Evolutionary conservation across 2,888 invertebrate species (phyloP), one percentile per base, ranked within the genome.

Genomic region (Eupsilia transversa): DNA sequence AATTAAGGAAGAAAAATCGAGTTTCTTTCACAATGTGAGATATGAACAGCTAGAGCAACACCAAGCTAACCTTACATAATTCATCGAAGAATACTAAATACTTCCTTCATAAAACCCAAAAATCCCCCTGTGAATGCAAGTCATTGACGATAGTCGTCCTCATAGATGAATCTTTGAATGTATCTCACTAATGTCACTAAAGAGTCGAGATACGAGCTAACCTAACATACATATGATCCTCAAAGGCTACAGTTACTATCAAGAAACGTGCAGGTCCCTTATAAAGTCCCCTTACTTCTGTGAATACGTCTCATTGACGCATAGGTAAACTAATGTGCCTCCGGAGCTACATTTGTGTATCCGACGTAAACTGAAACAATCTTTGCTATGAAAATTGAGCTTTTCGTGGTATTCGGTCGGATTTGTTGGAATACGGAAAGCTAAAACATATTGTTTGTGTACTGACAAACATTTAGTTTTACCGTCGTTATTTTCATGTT

Each of bases 271-370:
- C 46, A 54, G 2, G 7, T 30, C 23, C 27, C 23, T n/a, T 54
- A 12, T 7, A 41, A 69, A 69, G 27, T 59, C 35, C 17, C 41
- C 41, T 30, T 23, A 67, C 49, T 67, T 70, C 27, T 70, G 33
- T 61, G 61, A 78, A 63, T 71, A 71, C 33, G 61, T 56, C 20
- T 77, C 79, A 77, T 56, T 77, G 76, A 49, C 52, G 60, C 73
- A 54, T 60, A 79, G 35, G 65, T 61, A 61, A 73, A 61, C 65
- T 12, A 65, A 54, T 56, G 49, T 79, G 65, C 56, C 73, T 66
- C 49, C 27, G 80, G 54, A 56, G 41, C 7, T 56, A 60, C 65
- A 43, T 49, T 61, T 66, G 20, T 61, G 65, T 66, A 33, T 35
- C 35, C 9, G 30, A 43, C n/a, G 41, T 56, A 66, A 65, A 61